Conservation (phyloP, 35 echinoderm and acorn worm genomes). For the Chiridota heheva region DNA sequence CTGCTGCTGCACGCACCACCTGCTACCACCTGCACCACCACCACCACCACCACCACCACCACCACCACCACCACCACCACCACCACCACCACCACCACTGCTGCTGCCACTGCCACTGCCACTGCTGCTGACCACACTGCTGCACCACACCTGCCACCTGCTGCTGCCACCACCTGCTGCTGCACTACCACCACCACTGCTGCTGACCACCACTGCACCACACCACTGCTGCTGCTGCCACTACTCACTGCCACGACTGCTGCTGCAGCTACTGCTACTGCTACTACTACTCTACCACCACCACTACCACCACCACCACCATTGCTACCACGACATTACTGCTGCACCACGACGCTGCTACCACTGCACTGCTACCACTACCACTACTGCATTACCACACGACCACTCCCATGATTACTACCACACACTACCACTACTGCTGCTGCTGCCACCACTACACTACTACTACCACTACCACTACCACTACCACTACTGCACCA, state of each 20-base stretch:
- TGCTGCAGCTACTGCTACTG: too few species aligned
- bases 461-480: slow-evolving; percentile 2
- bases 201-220: neutral
- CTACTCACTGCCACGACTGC: neutral
- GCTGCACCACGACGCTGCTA: neutral
- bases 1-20: too few species aligned
- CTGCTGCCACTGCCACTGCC: slow-evolving; percentile 2
- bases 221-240: neutral
- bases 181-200: neutral
- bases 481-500: slow-evolving; percentile 2
- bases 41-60: neutral
- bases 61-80: slow-evolving; percentile 3
- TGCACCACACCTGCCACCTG: neutral
- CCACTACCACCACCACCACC: slow-evolving; percentile 3
- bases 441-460: neutral
- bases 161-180: neutral
- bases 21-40: neutral
- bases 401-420: neutral
- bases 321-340: neutral
- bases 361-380: too few species aligned
- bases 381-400: neutral
- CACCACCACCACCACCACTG: slow-evolving; percentile 3
- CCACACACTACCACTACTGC: neutral
- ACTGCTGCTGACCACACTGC: neutral
- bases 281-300: too few species aligned